Conservation (phyloP, 2,888 invertebrate species). For the Aleiodes testaceus region DNA sequence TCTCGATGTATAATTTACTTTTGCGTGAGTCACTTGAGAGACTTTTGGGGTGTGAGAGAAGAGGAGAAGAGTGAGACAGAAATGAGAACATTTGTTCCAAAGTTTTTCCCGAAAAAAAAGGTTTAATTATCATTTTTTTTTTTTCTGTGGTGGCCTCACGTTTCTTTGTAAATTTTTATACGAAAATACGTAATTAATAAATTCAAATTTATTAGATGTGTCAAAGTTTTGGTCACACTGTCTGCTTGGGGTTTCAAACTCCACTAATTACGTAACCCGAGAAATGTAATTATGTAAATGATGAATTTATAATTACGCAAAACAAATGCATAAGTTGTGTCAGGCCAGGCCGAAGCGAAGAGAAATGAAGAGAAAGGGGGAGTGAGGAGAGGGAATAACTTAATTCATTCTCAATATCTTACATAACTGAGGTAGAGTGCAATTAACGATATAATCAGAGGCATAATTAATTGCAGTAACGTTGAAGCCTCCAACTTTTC, state of each 20-base stretch:
- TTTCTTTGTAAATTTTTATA: background rate
- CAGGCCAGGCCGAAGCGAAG: background rate
- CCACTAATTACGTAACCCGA: slow-evolving; percentile 21
- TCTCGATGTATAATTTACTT: slow-evolving; percentile 81
- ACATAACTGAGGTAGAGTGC: slow-evolving; percentile 27
- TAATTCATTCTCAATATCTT: slow-evolving; percentile 26
- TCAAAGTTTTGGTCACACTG: slow-evolving; percentile 23
- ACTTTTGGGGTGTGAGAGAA: background rate
- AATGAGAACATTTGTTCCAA: slow-evolving; percentile 21
- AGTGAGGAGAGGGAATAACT: background rate
- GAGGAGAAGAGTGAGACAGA: slow-evolving; percentile 14
- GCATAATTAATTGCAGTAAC: slow-evolving; percentile 8
- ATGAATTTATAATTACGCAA: slow-evolving; percentile 27
- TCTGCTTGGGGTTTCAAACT: slow-evolving; percentile 2
- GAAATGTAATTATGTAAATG: slow-evolving; percentile 28
- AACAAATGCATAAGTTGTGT: slow-evolving; percentile 23
- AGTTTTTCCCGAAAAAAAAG: too few relatives aligned
- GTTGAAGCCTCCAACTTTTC: background rate
- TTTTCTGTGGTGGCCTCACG: background rate
- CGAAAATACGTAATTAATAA: slow-evolving; percentile 5
- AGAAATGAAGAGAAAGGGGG: background rate
- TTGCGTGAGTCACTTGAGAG: slow-evolving; percentile 79
- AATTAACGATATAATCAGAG: slow-evolving; percentile 27
- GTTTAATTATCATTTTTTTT: background rate
- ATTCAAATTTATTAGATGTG: slow-evolving; percentile 29